A percentile compares a stretch with the other conserved stretches of the same genome.
Conservation (phyloP, 1,140 invertebrate genomes). For the Hydropsyche tenuis region DNA sequence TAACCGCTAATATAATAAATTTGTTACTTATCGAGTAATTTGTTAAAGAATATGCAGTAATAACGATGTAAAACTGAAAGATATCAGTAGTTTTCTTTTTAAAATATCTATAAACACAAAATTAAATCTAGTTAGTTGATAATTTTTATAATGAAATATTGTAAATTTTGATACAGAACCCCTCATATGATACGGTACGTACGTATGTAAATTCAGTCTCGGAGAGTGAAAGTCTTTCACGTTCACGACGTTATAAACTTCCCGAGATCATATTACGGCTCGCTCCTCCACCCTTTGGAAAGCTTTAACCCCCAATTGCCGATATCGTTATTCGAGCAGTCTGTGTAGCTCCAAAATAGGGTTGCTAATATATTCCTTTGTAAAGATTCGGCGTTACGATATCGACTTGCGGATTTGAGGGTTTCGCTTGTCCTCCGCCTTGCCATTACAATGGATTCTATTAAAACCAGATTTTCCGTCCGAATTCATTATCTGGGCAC, state of each 20-base stretch:
- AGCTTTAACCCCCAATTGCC: constrained; percentile 18
- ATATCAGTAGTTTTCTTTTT: too few relatives aligned
- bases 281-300: background rate
- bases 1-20: too few relatives aligned
- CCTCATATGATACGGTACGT: background rate
- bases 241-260: background rate
- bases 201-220: background rate
- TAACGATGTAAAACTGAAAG: too few relatives aligned
- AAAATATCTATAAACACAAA: too few relatives aligned
- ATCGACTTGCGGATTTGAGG: constrained; percentile 12
- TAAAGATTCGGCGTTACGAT: constrained; percentile 13
- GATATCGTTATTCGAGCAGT: constrained; percentile 24
- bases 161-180: too few relatives aligned
- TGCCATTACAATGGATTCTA: constrained; percentile 17
- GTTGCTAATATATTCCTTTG: constrained; percentile 23
- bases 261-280: constrained; percentile 5
- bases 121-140: too few relatives aligned
- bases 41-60: too few relatives aligned
- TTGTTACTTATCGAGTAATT: too few relatives aligned
- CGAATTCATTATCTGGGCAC: constrained; percentile 12
- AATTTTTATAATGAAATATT: too few relatives aligned
- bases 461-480: constrained; percentile 21
- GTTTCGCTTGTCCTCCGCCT: constrained; percentile 7
- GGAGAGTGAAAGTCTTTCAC: constrained; percentile 3
- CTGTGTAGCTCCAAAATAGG: background rate